phyloP scores from a whole-genome alignment of 2,888 invertebrate species.

The Calliphora vomitoria region DNA sequence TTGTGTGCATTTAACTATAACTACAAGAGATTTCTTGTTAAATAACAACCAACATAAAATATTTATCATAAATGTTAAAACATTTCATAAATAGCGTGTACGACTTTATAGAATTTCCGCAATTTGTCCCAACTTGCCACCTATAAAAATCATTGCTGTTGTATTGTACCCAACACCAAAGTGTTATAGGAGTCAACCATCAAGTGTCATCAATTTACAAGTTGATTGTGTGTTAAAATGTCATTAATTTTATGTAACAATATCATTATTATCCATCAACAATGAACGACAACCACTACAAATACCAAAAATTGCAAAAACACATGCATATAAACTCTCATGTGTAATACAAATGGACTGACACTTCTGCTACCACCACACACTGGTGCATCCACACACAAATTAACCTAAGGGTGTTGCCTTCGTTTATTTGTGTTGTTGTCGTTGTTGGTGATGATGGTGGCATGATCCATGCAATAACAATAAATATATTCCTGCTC shows the following conservation, averaged over 20 bases:
- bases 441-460: background rate
- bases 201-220: conserved; percentile 73
- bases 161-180: background rate
- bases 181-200: conserved; percentile 40
- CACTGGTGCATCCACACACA: background rate
- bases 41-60: too few relatives aligned
- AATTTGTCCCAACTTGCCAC: too few relatives aligned
- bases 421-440: too few relatives aligned
- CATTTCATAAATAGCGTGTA: too few relatives aligned
- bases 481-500: background rate
- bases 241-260: conserved; percentile 72
- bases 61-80: too few relatives aligned
- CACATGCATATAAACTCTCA: conserved; percentile 8
- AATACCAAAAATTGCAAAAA: conserved; percentile 1
- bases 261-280: conserved; percentile 65
- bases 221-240: conserved; percentile 73
- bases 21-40: too few relatives aligned
- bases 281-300: background rate
- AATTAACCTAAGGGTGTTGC: conserved; percentile 24
- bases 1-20: too few relatives aligned
- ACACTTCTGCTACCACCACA: conserved; percentile 1
- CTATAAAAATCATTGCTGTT: conserved; percentile 1
- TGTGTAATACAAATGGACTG: conserved; percentile 23
- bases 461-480: conserved; percentile 3
- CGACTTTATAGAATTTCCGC: too few relatives aligned